Evolutionary conservation across 2,797 vertebrate species (phyloP).

Genomic region (Rachycentron canadum): DNA sequence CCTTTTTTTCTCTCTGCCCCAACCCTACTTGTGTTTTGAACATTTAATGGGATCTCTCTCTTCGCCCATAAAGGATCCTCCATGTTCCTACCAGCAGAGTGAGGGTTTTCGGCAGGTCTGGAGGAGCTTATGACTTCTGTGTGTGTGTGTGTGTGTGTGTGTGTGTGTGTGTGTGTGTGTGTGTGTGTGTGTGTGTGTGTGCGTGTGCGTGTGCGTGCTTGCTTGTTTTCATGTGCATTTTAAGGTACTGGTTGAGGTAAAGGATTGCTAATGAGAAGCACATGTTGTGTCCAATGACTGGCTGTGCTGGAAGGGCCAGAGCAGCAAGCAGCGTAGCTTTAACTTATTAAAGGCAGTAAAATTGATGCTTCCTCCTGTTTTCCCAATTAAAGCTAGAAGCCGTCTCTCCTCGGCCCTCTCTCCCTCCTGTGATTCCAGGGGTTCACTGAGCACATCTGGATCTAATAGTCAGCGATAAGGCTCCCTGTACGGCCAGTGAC

Average conservation of each 20-base stretch:
- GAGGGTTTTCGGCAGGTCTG: conserved; percentile 86
- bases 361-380: conserved; percentile 98
- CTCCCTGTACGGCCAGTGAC: conserved; percentile 86
- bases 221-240: conserved; percentile 36
- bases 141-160: conserved; percentile 26
- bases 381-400: conserved; percentile 92
- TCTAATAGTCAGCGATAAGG: conserved; percentile 89
- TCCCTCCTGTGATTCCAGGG: conserved; percentile 78
- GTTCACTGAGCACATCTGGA: conserved; percentile 91
- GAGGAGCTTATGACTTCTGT: conserved; percentile 77
- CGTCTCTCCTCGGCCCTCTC: conserved; percentile 71
- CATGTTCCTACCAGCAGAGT: conserved; percentile 88
- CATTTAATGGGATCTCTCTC: conserved; percentile 81
- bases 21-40: conserved; percentile 77
- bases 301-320: conserved; percentile 81
- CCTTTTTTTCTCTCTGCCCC: conserved; percentile 48
- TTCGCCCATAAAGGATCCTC: conserved; percentile 82
- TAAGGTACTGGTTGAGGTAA: conserved; percentile 52
- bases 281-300: conserved; percentile 86
- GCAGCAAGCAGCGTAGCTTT: conserved; percentile 85
- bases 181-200: conserved; percentile 21
- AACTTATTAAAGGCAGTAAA: conserved; percentile 98
- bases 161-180: conserved; percentile 34
- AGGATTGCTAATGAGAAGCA: conserved; percentile 91
- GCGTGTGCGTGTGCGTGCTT: conserved; percentile 7